Evolutionary conservation across 2,797 vertebrate species (phyloP), one percentile per base, ranked within the genome.

Genomic region (Gymnocypris eckloni): DNA sequence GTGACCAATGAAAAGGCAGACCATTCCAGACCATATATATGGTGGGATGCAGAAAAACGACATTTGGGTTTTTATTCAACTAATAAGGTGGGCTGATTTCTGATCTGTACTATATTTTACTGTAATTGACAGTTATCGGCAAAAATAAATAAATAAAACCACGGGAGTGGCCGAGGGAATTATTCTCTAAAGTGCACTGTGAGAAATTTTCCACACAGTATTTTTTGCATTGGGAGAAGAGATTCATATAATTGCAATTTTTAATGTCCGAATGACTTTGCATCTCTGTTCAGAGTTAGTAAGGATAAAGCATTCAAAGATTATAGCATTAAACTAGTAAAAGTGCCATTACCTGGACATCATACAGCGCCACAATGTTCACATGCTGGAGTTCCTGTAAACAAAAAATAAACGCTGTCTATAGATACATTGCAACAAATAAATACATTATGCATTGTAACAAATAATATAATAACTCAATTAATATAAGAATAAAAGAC

Each of bases 351-450:
- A 99, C 98, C 97, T 99, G 98, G 87, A 99, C 98, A 93, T 99
- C 98, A 79, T 99, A 99, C 90, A 99, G 97, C 37, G 96, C 98
- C 89, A 99, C 98, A 77, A 99, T 99, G 92, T 99, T 99, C 93
- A 99, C 98, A 91, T 99, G 98, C 92, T 99, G 98, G 92, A 99
- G 96, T 91, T 99, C 98, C 98, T 99, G 91, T 86, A 90, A 92
- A 94, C 90, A 71, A 92, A 91, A 93, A 66, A 91, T 20, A 87
- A 84, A 87, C 41, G 82, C 22, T 22, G 39, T 37, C 66, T n/a
- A 78, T 39, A 54, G 6, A 77, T n/a, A 64, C 41, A 16, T 50
- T 66, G 54, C 10, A 43, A 43, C 9, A 39, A 6, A 18, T 52
- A 52, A 41, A 43, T 43, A 37, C 2, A 15, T 37, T 67, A 18